These are phyloP conservation scores for Acleris laterana DNA, from an alignment of 2,888 invertebrate genomes.

Conservation along the genomic window DNA sequence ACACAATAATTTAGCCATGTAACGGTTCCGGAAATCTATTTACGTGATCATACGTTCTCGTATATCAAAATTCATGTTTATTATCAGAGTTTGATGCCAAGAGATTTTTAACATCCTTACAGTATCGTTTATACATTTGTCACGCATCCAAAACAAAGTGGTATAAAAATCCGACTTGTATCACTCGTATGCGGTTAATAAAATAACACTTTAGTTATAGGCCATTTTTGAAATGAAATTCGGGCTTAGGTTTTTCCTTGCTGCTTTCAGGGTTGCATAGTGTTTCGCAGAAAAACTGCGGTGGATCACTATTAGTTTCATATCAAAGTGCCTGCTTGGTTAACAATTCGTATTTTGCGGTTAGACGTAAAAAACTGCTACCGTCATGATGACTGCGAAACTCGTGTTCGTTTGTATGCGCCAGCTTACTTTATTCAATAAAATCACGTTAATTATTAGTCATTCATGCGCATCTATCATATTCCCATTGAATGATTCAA, in stretches of 20 bases:
- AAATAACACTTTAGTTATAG: neutral
- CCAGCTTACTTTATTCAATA: slow-evolving; percentile 5
- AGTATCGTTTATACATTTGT: slow-evolving; percentile 51
- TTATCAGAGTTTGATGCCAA: slow-evolving; percentile 54
- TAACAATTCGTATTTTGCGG: neutral
- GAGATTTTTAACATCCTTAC: slow-evolving; percentile 50
- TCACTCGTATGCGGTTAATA: neutral
- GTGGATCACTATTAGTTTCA: neutral
- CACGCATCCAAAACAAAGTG: slow-evolving; percentile 51
- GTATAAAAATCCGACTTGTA: slow-evolving; percentile 10
- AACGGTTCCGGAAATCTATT: slow-evolving; percentile 37
- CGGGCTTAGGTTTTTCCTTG: no score
- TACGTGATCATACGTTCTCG: slow-evolving; percentile 41
- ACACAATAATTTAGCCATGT: slow-evolving; percentile 29
- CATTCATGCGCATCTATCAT: slow-evolving; percentile 23
- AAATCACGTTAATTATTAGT: slow-evolving; percentile 26
- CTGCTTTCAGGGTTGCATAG: no score
- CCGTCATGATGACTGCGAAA: slow-evolving; percentile 11
- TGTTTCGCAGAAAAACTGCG: no score
- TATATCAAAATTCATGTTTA: slow-evolving; percentile 55
- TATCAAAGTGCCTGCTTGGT: no score
- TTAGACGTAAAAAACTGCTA: neutral
- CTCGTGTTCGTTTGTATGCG: slow-evolving; percentile 12
- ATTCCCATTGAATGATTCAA: slow-evolving; percentile 33
- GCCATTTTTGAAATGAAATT: neutral